Evolutionary conservation across 2,888 invertebrate species (phyloP).

Genomic region (Cenopis cana): DNA sequence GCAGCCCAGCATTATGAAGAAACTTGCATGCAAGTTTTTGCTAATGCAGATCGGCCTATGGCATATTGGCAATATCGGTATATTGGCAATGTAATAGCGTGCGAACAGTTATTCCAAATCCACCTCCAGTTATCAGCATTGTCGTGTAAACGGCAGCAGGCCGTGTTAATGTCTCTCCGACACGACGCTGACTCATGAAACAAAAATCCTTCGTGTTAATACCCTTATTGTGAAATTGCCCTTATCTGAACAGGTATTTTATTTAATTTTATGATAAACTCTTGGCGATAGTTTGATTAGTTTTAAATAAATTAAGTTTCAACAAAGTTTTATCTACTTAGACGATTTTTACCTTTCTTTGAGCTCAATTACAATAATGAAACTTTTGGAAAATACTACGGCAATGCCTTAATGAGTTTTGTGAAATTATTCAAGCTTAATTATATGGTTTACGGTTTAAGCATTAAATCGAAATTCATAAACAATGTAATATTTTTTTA

Average conservation of each 20-base stretch:
- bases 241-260: constrained; percentile 12
- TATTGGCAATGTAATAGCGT: not conserved
- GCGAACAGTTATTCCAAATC: not conserved
- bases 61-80: too few species aligned
- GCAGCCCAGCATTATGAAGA: too few species aligned
- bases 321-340: not conserved
- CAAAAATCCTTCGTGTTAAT: constrained; percentile 7
- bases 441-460: too few species aligned
- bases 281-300: not conserved
- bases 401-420: not conserved
- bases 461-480: too few species aligned
- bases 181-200: constrained; percentile 14
- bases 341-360: too few species aligned
- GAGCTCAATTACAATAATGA: too few species aligned
- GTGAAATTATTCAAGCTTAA: not conserved
- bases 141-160: constrained; percentile 14
- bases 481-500: too few species aligned
- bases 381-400: too few species aligned
- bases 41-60: too few species aligned
- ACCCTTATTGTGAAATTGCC: not conserved
- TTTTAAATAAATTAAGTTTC: not conserved
- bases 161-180: constrained; percentile 10
- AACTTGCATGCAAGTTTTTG: too few species aligned
- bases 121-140: not conserved
- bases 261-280: not conserved